Evolutionary conservation across 2,113 vertebrate species (phyloP), one percentile per base, ranked within the genome.

Genomic region (Tragelaphus strepsiceros): DNA sequence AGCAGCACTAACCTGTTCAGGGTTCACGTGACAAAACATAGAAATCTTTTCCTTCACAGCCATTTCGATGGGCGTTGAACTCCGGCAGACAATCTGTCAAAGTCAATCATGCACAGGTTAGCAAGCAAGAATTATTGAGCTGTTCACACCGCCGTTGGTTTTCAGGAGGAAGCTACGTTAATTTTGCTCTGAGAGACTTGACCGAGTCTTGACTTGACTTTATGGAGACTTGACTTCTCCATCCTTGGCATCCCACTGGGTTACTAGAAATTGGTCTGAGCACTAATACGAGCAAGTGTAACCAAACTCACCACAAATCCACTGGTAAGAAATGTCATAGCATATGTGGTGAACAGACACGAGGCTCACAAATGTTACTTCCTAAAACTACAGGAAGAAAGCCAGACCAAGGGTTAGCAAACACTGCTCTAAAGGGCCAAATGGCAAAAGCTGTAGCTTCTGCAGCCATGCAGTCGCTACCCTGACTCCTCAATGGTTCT

Each of bases 1-100:
- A 77, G 61, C 67, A 94, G 14, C 74, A 98, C 98, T 96, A 62
- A 99, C 99, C 99, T 99, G 99, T 95, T 99, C 99, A 80, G 99
- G 99, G 51, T 99, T 98, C 96, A 99, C 99, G 1, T 99, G 99
- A 93, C 99, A 99, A 98, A 99, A 99, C 99, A 99, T 99, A 51
- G 99, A 99, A 96, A 99, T 99, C 97, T 99, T 99, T 98, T 99
- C 98, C 97, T 99, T 99, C 88, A 99, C 98, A 0, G 99, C 98
- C 99, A 99, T 99, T 95, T 99, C 99, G 39, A 99, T 98, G 71
- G 99, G 99, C 30, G 98, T 98, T 49, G 98, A 97, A 97, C 99
- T 99, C 96, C 99, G 99, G 97, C 99, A 99, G 56, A 99, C 98
- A 54, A 99, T 99, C 99, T 99, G 98, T 97, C 16, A 82, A 71